Conservation (phyloP, 2,888 invertebrate genomes). For the Scelioninae gen. 1 region DNA sequence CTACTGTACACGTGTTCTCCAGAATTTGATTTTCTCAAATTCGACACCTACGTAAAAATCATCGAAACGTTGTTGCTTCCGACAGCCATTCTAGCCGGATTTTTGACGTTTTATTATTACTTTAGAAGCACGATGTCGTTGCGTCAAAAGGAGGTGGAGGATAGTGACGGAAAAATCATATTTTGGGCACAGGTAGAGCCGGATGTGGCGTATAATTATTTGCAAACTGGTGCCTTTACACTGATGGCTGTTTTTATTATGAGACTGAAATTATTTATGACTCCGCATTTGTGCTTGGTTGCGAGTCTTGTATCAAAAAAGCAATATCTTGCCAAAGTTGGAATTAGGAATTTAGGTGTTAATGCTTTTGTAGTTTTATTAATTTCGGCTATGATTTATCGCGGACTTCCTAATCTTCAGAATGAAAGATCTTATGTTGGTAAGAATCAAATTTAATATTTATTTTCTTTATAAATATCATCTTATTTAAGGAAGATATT, state of each 20-base stretch:
- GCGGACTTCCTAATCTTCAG: slow-evolving; percentile 85
- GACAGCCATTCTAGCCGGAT: slow-evolving; percentile 84
- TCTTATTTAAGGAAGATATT: too few species aligned
- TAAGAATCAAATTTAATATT: slow-evolving; percentile 9
- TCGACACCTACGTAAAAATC: slow-evolving; percentile 85
- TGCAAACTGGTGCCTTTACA: slow-evolving; percentile 89
- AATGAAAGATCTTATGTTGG: slow-evolving; percentile 81
- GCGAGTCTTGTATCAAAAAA: slow-evolving; percentile 88
- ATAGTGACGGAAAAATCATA: slow-evolving; percentile 67
- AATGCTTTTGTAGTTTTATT: slow-evolving; percentile 84
- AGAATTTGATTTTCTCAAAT: slow-evolving; percentile 90
- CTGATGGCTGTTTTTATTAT: slow-evolving; percentile 91
- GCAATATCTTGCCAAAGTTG: slow-evolving; percentile 85
- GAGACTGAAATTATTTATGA: slow-evolving; percentile 91
- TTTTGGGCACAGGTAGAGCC: slow-evolving; percentile 85
- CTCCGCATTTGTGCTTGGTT: slow-evolving; percentile 91
- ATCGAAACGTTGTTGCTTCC: slow-evolving; percentile 87
- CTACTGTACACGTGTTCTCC: slow-evolving; percentile 91
- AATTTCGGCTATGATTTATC: slow-evolving; percentile 86
- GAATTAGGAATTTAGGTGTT: slow-evolving; percentile 81
- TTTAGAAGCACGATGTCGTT: slow-evolving; percentile 73
- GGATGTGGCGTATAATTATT: slow-evolving; percentile 88
- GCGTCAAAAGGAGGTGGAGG: slow-evolving; percentile 31
- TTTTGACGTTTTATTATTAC: slow-evolving; percentile 84
- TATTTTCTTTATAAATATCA: neutral